phyloP scores from a whole-genome alignment of 1,140 invertebrate genomes.

The Lordiphosa collinella region DNA sequence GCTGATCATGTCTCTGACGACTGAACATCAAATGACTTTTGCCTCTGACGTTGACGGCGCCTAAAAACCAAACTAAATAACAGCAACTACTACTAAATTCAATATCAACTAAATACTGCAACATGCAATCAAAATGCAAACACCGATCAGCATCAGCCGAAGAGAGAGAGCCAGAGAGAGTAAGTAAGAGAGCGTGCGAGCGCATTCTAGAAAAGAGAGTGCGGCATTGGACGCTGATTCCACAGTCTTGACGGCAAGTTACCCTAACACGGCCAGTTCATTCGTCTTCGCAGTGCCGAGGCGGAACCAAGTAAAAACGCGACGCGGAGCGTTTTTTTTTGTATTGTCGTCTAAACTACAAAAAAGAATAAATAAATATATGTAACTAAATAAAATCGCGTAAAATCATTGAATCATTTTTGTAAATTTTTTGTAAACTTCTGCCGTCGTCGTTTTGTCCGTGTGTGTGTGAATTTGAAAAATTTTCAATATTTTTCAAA shows the following conservation, averaged over 20 bases:
- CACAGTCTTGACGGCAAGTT: constrained; percentile 11
- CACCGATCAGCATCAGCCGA: neutral
- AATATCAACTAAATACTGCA: constrained; percentile 3
- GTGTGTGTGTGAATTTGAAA: constrained; percentile 1
- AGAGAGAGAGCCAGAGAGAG: neutral
- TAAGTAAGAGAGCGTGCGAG: neutral
- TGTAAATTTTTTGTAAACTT: neutral
- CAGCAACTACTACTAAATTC: constrained; percentile 8
- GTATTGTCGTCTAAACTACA: neutral
- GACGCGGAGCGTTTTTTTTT: constrained; percentile 12
- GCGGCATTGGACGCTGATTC: neutral
- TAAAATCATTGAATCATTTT: neutral
- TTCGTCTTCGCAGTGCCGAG: constrained; percentile 12
- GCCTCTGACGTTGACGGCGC: constrained; percentile 1
- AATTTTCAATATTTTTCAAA: neutral
- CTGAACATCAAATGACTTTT: constrained; percentile 9
- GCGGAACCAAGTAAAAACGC: constrained; percentile 7
- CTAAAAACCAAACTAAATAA: constrained; percentile 8
- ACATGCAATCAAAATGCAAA: neutral
- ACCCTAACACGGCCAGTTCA: constrained; percentile 3
- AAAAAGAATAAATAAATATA: constrained; percentile 1
- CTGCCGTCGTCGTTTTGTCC: neutral
- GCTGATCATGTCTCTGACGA: constrained; percentile 7
- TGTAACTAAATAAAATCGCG: neutral
- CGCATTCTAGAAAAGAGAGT: neutral